Conservation (phyloP, 2,888 invertebrate species). For the Caenorhabditis doughertyi region DNA sequence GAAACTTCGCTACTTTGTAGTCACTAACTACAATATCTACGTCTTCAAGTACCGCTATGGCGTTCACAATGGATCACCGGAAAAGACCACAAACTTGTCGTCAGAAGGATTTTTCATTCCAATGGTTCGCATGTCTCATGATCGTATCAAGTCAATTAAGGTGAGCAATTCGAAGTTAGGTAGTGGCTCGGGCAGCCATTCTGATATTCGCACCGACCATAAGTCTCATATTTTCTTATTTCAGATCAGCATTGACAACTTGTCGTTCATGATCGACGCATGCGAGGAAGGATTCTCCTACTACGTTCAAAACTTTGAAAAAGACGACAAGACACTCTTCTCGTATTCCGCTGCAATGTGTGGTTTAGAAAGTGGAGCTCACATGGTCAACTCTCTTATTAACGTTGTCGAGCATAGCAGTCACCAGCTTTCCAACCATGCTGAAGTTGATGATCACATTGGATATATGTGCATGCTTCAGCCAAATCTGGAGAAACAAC, state of each 20-base stretch:
- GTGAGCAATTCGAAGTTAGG: not conserved
- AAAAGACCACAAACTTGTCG: slow-evolving; percentile 22
- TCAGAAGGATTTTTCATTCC: slow-evolving; percentile 55
- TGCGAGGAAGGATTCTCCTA: slow-evolving; percentile 42
- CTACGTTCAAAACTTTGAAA: slow-evolving; percentile 26
- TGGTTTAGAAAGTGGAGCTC: slow-evolving; percentile 43
- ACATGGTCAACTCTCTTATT: slow-evolving; percentile 44
- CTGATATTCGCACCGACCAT: not conserved
- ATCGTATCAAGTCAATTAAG: slow-evolving; percentile 46
- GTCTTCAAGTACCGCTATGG: slow-evolving; percentile 27
- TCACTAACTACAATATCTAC: slow-evolving; percentile 61
- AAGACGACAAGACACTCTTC: not conserved
- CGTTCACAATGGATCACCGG: not conserved
- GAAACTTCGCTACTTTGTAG: slow-evolving; percentile 38
- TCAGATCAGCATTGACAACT: slow-evolving; percentile 45
- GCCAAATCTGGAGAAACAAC: slow-evolving; percentile 49
- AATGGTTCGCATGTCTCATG: slow-evolving; percentile 40
- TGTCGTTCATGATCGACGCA: slow-evolving; percentile 39
- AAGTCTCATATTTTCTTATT: not conserved
- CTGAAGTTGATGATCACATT: slow-evolving; percentile 55
- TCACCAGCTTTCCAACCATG: not conserved
- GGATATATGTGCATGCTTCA: slow-evolving; percentile 59
- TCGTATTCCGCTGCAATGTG: slow-evolving; percentile 36
- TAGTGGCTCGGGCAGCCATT: too few species aligned
- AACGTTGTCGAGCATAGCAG: slow-evolving; percentile 46